Percentiles rank a stretch among this genome's conserved stretches.
Conservation (phyloP, 2,888 invertebrate genomes). For the Pheosia tremula region DNA sequence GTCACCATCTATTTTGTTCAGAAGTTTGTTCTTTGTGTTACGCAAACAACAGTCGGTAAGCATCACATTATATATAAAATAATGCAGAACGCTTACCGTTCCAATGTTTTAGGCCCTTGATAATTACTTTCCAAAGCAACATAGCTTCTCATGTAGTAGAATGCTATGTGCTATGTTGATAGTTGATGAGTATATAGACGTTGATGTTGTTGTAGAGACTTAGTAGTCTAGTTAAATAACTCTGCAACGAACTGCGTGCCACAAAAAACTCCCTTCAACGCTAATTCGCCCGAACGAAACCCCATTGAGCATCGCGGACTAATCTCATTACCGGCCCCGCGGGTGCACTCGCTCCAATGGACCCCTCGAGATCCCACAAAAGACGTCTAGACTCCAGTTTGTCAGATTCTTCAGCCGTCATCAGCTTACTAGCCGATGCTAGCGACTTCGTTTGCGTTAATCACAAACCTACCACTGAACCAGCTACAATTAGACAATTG, state of each 20-base stretch:
- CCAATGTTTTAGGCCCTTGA: neutral
- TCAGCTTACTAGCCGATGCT: neutral
- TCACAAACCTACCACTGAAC: no score
- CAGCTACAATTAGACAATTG: no score
- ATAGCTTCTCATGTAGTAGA: no score
- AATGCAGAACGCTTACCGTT: neutral
- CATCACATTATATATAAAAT: no score
- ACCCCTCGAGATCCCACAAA: slow-evolving; percentile 53
- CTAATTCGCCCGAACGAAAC: slow-evolving; percentile 53
- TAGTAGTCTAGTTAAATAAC: neutral
- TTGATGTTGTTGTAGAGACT: no score
- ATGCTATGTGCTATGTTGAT: no score
- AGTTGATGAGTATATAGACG: no score
- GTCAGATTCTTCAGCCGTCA: neutral
- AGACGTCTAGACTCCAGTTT: slow-evolving; percentile 36
- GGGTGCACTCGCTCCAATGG: slow-evolving; percentile 57
- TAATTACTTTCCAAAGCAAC: neutral
- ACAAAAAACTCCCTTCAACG: slow-evolving; percentile 29
- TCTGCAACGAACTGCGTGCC: neutral
- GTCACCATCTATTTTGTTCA: no score
- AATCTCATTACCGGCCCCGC: slow-evolving; percentile 56
- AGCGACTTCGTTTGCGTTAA: no score
- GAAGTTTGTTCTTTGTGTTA: no score
- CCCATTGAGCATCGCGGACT: slow-evolving; percentile 51
- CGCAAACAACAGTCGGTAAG: no score